Conservation (phyloP, 2,888 invertebrate genomes). For the Cryptosula pallasiana region DNA sequence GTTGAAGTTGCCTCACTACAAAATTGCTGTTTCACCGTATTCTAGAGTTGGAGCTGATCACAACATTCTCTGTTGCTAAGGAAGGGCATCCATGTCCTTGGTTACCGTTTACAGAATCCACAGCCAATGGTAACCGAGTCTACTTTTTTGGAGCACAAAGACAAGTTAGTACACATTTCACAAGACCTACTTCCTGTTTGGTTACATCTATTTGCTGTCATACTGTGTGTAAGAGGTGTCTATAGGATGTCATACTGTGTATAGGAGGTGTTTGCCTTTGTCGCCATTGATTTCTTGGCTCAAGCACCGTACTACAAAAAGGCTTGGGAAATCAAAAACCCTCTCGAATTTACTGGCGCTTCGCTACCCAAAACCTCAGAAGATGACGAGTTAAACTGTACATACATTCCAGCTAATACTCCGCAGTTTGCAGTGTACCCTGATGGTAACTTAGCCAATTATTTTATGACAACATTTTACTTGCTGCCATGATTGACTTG, state of each 20-base stretch:
- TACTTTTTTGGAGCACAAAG: not conserved
- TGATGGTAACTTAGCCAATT: too few relatives aligned
- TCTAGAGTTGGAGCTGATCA: not conserved
- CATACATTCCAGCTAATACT: too few relatives aligned
- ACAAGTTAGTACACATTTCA: not conserved
- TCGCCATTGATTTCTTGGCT: slow-evolving; percentile 3
- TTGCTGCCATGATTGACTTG: too few relatives aligned
- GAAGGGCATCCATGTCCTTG: not conserved
- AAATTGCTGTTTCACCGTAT: too few relatives aligned
- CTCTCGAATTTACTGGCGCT: too few relatives aligned
- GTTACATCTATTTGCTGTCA: too few relatives aligned
- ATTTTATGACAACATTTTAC: too few relatives aligned
- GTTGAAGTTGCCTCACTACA: too few relatives aligned
- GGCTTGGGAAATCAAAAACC: not conserved
- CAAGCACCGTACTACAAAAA: not conserved
- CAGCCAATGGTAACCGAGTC: not conserved
- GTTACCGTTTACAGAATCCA: not conserved
- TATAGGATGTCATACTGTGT: not conserved
- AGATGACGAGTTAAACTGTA: too few relatives aligned
- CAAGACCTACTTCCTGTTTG: too few relatives aligned
- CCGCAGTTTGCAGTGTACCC: too few relatives aligned
- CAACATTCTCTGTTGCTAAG: not conserved
- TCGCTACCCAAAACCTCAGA: too few relatives aligned
- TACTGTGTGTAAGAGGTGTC: not conserved
- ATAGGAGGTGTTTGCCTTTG: not conserved